Evolutionary conservation across 2,797 vertebrate species (phyloP), one percentile per base, ranked within the genome.

Genomic region (Rhabdophis nuchalis): DNA sequence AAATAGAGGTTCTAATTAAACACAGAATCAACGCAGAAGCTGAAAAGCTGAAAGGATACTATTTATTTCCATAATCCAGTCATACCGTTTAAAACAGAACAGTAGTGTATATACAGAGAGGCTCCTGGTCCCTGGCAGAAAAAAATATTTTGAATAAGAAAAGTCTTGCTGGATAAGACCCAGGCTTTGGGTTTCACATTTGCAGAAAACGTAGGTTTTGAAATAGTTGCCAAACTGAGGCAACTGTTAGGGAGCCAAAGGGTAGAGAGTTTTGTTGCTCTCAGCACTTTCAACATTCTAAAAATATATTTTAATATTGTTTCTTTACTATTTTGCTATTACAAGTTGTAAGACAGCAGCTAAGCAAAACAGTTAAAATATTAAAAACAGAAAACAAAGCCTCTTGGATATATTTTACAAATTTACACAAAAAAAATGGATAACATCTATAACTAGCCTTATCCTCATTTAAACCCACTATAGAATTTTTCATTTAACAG

Each of bases 1-100:
- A 88, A 41, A 72, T 41, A 88, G n/a, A 50, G 86, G 46, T 82
- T 89, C 32, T 54, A 89, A 92, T 92, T 92, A 89, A 89, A 16
- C n/a, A 64, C 10, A 46, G 27, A 92, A 60, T 52, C 77, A 56
- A 89, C 54, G 46, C 13, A 52, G 56, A 89, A 85, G 13, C 52
- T 36, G 56, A 92, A 58, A 50, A 92, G 13, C 41, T 60, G 23
- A 56, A 92, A 89, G 72, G 23, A 87, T 50, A 52, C 86, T 82
- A 85, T 88, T 88, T 92, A 85, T 89, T 60, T 85, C 36, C 61
- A 29, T 54, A 91, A 6, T 88, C 52, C 91, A 88, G 32, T 57
- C 56, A 53, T 50, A 56, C 68, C 32, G 32, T 88, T 88, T 88
- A 60, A 72, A 82, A 92, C 41, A 52, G 54, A 8, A 82, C 29